Evolutionary conservation across 2,113 vertebrate species (phyloP), one percentile per base, ranked within the genome.

Genomic region (Trogon melanurus): DNA sequence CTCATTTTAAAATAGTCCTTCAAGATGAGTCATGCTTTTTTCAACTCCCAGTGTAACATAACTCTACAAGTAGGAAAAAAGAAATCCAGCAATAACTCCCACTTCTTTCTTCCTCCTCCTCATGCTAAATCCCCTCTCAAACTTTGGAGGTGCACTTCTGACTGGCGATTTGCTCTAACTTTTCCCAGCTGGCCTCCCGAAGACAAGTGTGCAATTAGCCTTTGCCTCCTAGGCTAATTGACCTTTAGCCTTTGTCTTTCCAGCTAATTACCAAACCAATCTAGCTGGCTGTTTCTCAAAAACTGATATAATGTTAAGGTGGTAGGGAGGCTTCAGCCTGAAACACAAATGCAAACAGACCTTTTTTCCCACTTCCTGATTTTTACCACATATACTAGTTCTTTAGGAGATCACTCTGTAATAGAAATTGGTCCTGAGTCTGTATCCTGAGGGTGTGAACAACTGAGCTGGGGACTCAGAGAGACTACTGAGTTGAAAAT

Each of bases 1-100:
- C 94, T 95, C 38, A 62, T 95, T 95, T 88, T 62, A 84, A 95
- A 95, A 92, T 71, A 93, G 71, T 84, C 65, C 82, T 76, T 90
- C 79, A 67, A 13, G 51, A 86, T 89, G 86, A 94, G n/a, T 91
- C 72, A 86, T 47, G 26, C 12, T 54, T 92, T 83, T 44, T 93
- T 66, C 79, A 84, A 48, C 72, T 91, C 69, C 51, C 75, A 67
- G 51, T 32, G 56, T 84, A 93, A 74, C 38, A 76, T 60, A 79
- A 53, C 30, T 84, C 72, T n/a, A 10, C 86, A 74, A 88, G 64
- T 1, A 78, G 67, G 69, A 66, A 84, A 85, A 92, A 83, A 76
- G 60, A 83, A 93, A 48, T 6, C 11, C 51, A 86, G 44, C 44
- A n/a, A 9, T 54, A 74, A n/a, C 34, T 92, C 69, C 64, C 51